These are phyloP conservation scores for Mesocricetus auratus DNA, from an alignment of 2,113 vertebrate genomes.

Conservation along the genomic window DNA sequence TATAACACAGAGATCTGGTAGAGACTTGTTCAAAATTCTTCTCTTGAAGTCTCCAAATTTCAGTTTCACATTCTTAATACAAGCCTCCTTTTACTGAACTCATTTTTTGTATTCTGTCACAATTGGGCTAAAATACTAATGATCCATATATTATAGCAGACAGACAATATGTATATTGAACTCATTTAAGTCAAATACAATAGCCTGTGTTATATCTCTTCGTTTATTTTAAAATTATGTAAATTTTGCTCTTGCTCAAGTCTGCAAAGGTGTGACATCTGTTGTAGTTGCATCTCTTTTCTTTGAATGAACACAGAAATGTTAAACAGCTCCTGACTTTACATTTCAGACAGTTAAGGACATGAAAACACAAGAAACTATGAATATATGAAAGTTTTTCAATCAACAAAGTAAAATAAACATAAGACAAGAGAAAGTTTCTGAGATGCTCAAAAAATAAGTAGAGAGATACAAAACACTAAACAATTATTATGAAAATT, in stretches of 20 bases:
- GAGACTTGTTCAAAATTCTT: neutral
- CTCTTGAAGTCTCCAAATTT: neutral
- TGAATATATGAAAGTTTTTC: neutral
- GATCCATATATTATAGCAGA: neutral
- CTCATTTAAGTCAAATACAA: neutral
- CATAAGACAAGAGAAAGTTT: neutral
- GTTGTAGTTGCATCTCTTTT: neutral
- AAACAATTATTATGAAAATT: neutral
- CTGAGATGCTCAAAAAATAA: slow-evolving; percentile 31
- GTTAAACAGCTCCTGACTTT: neutral
- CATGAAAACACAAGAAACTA: neutral
- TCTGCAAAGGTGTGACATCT: neutral
- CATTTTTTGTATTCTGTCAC: neutral
- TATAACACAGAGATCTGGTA: neutral
- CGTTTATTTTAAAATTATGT: neutral
- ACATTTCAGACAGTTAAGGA: neutral
- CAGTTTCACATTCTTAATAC: neutral
- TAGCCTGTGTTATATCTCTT: neutral
- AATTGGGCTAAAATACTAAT: neutral
- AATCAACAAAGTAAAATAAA: slow-evolving; percentile 32
- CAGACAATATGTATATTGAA: neutral
- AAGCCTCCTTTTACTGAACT: neutral
- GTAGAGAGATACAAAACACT: neutral
- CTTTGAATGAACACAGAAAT: slow-evolving; percentile 6
- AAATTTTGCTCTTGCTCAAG: neutral